phyloP scores from a whole-genome alignment of 2,797 vertebrate genomes.

The Mus caroli region DNA sequence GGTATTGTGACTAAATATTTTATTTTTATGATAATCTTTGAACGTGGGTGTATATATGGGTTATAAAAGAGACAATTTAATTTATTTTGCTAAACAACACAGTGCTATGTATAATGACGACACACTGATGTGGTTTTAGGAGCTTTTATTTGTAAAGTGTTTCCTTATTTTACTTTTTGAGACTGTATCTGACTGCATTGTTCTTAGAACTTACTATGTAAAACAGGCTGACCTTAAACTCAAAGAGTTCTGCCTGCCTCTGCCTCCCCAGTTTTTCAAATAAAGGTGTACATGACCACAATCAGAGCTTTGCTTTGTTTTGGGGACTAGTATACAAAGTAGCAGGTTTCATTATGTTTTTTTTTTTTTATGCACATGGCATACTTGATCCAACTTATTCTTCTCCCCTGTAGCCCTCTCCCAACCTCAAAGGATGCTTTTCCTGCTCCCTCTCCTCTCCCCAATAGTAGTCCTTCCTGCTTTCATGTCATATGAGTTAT shows the following conservation, averaged over 20 bases:
- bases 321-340: neutral
- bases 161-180: neutral
- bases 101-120: neutral
- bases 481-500: neutral
- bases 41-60: neutral
- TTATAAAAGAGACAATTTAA: neutral
- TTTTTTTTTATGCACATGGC: neutral
- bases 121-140: neutral
- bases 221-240: neutral
- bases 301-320: neutral
- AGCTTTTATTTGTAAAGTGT: neutral
- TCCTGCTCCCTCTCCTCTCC: neutral
- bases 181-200: neutral
- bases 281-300: neutral
- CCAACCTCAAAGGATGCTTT: neutral
- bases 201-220: neutral
- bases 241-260: neutral
- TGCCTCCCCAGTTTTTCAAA: neutral
- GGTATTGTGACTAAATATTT: conserved; percentile 6
- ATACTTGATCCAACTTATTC: neutral
- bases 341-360: neutral
- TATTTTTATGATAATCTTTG: conserved; percentile 21
- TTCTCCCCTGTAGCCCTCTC: neutral
- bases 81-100: conserved; percentile 21
- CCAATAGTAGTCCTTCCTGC: neutral